A percentile compares a stretch with the other conserved stretches of the same genome.
Conservation (phyloP, 1,140 invertebrate genomes). For the Amyelois transitella region DNA sequence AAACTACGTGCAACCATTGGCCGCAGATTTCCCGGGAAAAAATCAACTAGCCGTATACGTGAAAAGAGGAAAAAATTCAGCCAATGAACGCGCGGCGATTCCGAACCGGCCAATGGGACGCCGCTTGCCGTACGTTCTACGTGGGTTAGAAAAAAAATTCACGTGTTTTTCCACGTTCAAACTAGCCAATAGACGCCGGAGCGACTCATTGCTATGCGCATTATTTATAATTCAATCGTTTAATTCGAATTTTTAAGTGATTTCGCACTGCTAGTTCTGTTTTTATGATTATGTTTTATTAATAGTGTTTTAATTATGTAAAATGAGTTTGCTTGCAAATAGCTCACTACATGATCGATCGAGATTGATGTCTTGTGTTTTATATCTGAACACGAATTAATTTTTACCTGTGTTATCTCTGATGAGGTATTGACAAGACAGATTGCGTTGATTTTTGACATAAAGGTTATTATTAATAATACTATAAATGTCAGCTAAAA, state of each 20-base stretch:
- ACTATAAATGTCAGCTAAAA: too few relatives aligned
- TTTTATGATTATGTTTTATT: neutral
- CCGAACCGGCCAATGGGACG: conserved; percentile 43
- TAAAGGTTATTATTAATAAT: too few relatives aligned
- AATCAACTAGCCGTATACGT: conserved; percentile 55
- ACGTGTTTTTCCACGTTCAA: conserved; percentile 66
- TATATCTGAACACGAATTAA: too few relatives aligned
- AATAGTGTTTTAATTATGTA: neutral
- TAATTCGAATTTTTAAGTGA: conserved; percentile 28
- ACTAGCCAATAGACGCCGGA: conserved; percentile 49
- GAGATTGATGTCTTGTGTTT: too few relatives aligned
- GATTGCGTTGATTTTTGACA: too few relatives aligned
- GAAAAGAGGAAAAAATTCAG: conserved; percentile 67
- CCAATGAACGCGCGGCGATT: conserved; percentile 45
- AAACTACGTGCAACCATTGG: conserved; percentile 63
- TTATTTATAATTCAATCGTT: conserved; percentile 51
- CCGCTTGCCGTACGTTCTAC: conserved; percentile 45
- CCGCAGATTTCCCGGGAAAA: conserved; percentile 58
- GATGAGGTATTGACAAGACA: too few relatives aligned
- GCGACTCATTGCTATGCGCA: conserved; percentile 37
- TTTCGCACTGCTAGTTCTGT: neutral
- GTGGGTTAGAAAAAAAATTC: conserved; percentile 64
- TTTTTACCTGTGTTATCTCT: too few relatives aligned
- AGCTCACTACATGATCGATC: too few relatives aligned
- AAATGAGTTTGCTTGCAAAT: too few relatives aligned